phyloP scores from a whole-genome alignment of 2,797 vertebrate species.

The Synanceia verrucosa region DNA sequence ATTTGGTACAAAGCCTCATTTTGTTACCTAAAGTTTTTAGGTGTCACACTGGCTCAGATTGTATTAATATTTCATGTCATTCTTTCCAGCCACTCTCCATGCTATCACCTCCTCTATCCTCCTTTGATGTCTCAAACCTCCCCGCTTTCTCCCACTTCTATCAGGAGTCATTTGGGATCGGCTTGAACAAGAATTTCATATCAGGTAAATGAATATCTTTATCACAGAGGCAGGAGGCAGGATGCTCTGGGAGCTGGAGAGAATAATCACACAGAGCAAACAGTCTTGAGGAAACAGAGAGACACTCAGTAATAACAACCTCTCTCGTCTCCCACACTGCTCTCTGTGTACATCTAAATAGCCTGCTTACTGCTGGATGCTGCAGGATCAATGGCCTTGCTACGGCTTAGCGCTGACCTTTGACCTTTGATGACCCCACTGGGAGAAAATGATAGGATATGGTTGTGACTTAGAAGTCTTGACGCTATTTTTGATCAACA shows the following conservation, averaged over 20 bases:
- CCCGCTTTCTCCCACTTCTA: constrained; percentile 45
- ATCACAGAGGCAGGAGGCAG: constrained; percentile 65
- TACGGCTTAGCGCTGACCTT: constrained; percentile 49
- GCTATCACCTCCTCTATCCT: constrained; percentile 31
- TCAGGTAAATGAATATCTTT: constrained; percentile 82
- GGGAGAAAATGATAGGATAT: background rate
- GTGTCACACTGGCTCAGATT: constrained; percentile 46
- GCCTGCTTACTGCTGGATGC: constrained; percentile 57
- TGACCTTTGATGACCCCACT: constrained; percentile 32
- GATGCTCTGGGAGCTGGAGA: constrained; percentile 70
- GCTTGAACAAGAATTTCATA: constrained; percentile 79
- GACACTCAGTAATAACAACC: constrained; percentile 71
- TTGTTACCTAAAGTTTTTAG: constrained; percentile 58
- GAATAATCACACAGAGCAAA: constrained; percentile 81
- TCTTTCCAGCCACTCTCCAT: constrained; percentile 35
- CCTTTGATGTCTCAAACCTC: constrained; percentile 38
- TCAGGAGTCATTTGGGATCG: constrained; percentile 74
- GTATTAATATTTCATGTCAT: constrained; percentile 73
- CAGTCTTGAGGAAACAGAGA: constrained; percentile 72
- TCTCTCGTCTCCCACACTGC: constrained; percentile 55
- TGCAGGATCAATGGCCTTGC: constrained; percentile 54
- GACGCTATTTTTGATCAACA: constrained; percentile 1
- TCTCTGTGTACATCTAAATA: constrained; percentile 66
- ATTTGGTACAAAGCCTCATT: constrained; percentile 47
- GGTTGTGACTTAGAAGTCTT: background rate